These are phyloP conservation scores for Drosophila paranaensis DNA, from an alignment of 2,888 invertebrate genomes.

Conservation along the genomic window DNA sequence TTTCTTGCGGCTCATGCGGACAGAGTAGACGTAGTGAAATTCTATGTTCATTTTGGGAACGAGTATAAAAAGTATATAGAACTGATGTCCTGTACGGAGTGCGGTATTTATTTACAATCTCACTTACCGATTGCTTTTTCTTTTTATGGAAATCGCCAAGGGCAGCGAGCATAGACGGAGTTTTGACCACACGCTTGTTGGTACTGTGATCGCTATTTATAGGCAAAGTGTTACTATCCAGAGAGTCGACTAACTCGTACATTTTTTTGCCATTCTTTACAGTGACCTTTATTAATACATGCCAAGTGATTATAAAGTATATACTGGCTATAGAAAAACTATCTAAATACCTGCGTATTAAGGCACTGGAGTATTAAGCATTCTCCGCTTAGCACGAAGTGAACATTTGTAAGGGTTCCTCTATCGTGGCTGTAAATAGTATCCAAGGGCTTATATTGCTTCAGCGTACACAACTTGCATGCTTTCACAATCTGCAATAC, in stretches of 20 bases:
- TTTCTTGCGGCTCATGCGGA: too few relatives aligned
- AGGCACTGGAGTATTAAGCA: conserved; percentile 83
- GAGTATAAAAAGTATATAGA: too few relatives aligned
- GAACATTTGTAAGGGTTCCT: conserved; percentile 77
- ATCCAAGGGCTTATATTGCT: conserved; percentile 81
- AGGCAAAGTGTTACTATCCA: background rate
- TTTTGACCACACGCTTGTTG: background rate
- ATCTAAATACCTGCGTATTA: conserved; percentile 69
- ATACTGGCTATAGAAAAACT: background rate
- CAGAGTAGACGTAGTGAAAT: too few relatives aligned
- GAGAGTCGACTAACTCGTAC: conserved; percentile 10
- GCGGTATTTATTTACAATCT: too few relatives aligned
- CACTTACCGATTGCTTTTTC: background rate
- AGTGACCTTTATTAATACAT: conserved; percentile 26
- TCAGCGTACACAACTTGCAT: conserved; percentile 72
- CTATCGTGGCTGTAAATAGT: conserved; percentile 81
- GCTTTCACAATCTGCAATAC: conserved; percentile 62
- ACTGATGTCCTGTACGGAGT: too few relatives aligned
- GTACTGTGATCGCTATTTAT: background rate
- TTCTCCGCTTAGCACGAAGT: conserved; percentile 83
- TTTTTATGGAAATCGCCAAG: too few relatives aligned
- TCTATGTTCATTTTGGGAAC: too few relatives aligned
- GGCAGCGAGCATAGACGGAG: background rate
- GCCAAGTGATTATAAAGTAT: too few relatives aligned
- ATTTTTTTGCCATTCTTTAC: conserved; percentile 37